Percentiles rank a stretch among this genome's conserved stretches.
Conservation (phyloP, 2,888 invertebrate genomes). For the Sphaerophoria rueppellii region DNA sequence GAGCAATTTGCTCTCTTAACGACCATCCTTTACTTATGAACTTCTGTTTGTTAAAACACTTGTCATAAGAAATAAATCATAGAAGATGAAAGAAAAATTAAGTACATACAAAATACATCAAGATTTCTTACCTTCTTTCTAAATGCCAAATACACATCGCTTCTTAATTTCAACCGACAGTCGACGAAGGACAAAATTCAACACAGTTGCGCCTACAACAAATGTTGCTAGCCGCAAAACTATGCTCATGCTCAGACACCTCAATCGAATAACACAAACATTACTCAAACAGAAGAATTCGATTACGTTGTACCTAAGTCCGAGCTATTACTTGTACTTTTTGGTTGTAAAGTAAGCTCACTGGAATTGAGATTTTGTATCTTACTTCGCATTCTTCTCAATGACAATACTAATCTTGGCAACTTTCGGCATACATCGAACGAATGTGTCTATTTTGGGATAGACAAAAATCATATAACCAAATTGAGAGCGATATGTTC, state of each 20-base stretch:
- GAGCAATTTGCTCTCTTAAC: no score
- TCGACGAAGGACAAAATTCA: not conserved
- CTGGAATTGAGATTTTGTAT: conserved; percentile 31
- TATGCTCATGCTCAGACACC: conserved; percentile 42
- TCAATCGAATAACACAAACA: conserved; percentile 12
- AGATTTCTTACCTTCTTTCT: not conserved
- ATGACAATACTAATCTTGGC: conserved; percentile 67
- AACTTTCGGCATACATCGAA: conserved; percentile 44
- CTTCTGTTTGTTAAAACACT: no score
- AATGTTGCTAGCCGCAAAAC: not conserved
- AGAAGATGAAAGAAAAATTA: no score
- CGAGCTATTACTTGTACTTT: conserved; percentile 46
- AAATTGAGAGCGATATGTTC: conserved; percentile 30
- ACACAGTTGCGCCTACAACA: conserved; percentile 5
- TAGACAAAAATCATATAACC: conserved; percentile 43
- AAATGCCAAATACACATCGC: conserved; percentile 47
- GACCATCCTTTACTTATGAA: no score
- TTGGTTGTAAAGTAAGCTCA: conserved; percentile 36
- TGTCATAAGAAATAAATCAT: no score
- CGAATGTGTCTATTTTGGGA: conserved; percentile 23
- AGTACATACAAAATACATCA: not conserved
- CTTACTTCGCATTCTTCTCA: conserved; percentile 60
- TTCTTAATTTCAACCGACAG: conserved; percentile 17
- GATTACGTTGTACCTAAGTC: conserved; percentile 52
- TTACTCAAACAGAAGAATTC: conserved; percentile 28